Percentiles rank a stretch among this genome's conserved stretches.
Conservation (phyloP, 2,888 invertebrate species). For the Eupithecia inturbata region DNA sequence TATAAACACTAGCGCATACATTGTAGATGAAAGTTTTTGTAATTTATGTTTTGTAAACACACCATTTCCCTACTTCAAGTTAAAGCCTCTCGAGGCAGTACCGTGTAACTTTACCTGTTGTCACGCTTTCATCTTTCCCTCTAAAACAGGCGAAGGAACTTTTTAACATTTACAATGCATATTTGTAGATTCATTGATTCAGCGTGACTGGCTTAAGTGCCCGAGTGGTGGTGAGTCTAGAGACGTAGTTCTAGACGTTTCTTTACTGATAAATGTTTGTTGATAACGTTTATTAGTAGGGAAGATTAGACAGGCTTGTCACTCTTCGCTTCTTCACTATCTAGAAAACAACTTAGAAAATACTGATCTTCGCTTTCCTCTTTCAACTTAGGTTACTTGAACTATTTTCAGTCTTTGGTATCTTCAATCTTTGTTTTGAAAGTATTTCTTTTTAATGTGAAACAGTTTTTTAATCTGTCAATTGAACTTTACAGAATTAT, state of each 20-base stretch:
- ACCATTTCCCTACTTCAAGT: constrained; percentile 22
- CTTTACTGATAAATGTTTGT: constrained; percentile 25
- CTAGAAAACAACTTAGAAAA: constrained; percentile 49
- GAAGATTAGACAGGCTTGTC: constrained; percentile 63
- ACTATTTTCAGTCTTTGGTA: constrained; percentile 22
- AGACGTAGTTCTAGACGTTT: constrained; percentile 74
- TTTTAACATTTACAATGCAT: constrained; percentile 58
- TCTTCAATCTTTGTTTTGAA: constrained; percentile 35
- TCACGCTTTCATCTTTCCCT: constrained; percentile 48
- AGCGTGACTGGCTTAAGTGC: constrained; percentile 82
- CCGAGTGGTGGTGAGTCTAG: constrained; percentile 84
- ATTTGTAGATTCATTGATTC: constrained; percentile 83
- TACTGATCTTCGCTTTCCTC: constrained; percentile 46
- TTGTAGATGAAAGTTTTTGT: neutral
- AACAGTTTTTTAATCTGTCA: neutral
- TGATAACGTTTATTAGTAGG: constrained; percentile 21
- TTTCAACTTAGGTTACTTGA: constrained; percentile 45
- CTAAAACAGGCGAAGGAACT: constrained; percentile 44
- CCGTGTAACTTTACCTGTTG: constrained; percentile 49
- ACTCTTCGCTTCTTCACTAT: constrained; percentile 60
- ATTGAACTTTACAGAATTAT: neutral
- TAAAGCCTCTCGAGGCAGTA: constrained; percentile 20
- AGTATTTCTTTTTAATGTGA: constrained; percentile 40
- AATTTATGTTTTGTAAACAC: constrained; percentile 15
- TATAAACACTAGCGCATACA: neutral